Conservation (phyloP, 2,888 invertebrate genomes). For the Trypoxylon attenuatum region DNA sequence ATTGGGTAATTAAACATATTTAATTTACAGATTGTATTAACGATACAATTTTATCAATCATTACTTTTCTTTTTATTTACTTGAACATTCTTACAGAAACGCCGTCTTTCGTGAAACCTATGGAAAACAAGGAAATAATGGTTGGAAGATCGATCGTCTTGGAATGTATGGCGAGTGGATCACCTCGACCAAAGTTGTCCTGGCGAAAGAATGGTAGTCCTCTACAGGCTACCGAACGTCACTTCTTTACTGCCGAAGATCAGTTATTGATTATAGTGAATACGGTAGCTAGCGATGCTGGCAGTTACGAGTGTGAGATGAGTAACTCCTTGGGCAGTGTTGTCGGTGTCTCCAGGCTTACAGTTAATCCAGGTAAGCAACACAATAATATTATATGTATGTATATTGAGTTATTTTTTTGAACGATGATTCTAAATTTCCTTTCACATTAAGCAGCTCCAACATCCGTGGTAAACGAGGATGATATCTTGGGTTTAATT, state of each 20-base stretch:
- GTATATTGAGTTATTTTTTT: neutral
- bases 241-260: constrained; percentile 90
- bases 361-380: constrained; percentile 80
- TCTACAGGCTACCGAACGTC: constrained; percentile 84
- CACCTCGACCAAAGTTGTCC: constrained; percentile 85
- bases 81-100: constrained; percentile 78
- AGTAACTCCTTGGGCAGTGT: constrained; percentile 89
- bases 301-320: constrained; percentile 92
- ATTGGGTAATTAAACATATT: constrained; percentile 72
- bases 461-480: constrained; percentile 79
- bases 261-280: constrained; percentile 92
- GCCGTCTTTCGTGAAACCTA: constrained; percentile 89
- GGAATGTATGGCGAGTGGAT: constrained; percentile 91
- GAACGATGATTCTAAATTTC: neutral
- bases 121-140: constrained; percentile 88
- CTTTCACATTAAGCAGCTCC: constrained; percentile 66
- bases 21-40: neutral
- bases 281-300: constrained; percentile 85
- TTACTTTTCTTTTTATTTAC: constrained; percentile 1
- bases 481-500: constrained; percentile 90
- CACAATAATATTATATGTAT: neutral
- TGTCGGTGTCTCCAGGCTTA: constrained; percentile 82
- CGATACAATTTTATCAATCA: neutral
- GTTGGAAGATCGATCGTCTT: constrained; percentile 90
- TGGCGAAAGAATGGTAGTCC: constrained; percentile 91